Percentiles rank a stretch among this genome's conserved stretches.
phyloP scores from a whole-genome alignment of 2,113 vertebrate species.

The Cygnus atratus region DNA sequence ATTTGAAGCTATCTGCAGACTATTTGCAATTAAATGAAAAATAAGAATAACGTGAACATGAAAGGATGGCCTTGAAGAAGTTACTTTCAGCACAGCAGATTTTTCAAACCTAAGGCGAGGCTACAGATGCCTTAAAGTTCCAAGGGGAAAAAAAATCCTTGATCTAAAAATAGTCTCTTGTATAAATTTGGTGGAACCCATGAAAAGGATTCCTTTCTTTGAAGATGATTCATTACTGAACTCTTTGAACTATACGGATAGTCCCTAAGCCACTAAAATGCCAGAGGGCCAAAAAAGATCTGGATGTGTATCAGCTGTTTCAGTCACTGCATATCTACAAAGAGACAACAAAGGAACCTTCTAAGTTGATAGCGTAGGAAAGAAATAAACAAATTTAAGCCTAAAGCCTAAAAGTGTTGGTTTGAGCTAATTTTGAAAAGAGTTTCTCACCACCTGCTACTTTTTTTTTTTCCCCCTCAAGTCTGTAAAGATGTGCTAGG shows the following conservation, averaged over 20 bases:
- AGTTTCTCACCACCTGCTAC: background rate
- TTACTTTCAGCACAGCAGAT: background rate
- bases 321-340: background rate
- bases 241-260: constrained; percentile 18
- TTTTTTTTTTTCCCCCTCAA: background rate
- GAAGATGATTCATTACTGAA: constrained; percentile 1
- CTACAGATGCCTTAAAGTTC: background rate
- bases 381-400: background rate
- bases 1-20: background rate
- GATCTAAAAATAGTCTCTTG: constrained; percentile 8
- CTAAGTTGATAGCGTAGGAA: background rate
- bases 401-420: background rate
- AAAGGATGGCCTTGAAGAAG: background rate
- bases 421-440: background rate
- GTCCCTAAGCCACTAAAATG: background rate
- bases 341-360: background rate
- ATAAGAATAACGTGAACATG: background rate
- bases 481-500: background rate
- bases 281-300: background rate
- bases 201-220: background rate
- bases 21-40: background rate
- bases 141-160: background rate
- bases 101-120: background rate
- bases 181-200: background rate
- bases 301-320: background rate